Percentiles rank a stretch among this genome's conserved stretches.
phyloP scores from a whole-genome alignment of 1,140 invertebrate genomes.

The Asbolus verrucosus region DNA sequence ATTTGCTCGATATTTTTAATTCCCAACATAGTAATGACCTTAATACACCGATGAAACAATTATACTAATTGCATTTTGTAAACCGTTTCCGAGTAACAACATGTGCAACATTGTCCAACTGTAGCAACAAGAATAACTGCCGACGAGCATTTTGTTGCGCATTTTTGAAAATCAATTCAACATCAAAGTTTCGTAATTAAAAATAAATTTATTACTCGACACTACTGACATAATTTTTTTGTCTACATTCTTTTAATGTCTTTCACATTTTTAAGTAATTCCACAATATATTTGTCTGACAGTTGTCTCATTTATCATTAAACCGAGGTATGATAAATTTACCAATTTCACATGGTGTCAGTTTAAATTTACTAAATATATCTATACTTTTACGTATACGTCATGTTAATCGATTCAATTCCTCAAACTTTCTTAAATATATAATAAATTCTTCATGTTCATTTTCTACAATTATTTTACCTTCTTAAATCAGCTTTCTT shows the following conservation, averaged over 20 bases:
- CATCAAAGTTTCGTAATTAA: neutral
- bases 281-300: too few species aligned
- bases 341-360: conserved; percentile 26
- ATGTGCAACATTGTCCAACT: neutral
- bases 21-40: neutral
- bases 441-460: too few species aligned
- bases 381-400: neutral
- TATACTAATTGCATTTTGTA: conserved; percentile 1
- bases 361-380: conserved; percentile 14
- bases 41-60: conserved; percentile 1
- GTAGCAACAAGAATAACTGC: neutral
- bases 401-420: too few species aligned
- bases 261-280: too few species aligned
- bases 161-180: neutral
- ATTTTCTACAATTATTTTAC: too few species aligned
- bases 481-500: too few species aligned
- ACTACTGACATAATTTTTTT: neutral
- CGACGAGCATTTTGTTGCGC: too few species aligned
- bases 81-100: neutral
- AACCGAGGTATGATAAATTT: conserved; percentile 22
- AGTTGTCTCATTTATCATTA: conserved; percentile 13
- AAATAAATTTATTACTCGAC: neutral
- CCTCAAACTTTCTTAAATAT: too few species aligned
- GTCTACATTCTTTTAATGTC: neutral
- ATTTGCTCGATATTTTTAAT: conserved; percentile 12